Evolutionary conservation across 2,113 vertebrate species (phyloP).

Genomic region (Tachysurus fulvidraco): DNA sequence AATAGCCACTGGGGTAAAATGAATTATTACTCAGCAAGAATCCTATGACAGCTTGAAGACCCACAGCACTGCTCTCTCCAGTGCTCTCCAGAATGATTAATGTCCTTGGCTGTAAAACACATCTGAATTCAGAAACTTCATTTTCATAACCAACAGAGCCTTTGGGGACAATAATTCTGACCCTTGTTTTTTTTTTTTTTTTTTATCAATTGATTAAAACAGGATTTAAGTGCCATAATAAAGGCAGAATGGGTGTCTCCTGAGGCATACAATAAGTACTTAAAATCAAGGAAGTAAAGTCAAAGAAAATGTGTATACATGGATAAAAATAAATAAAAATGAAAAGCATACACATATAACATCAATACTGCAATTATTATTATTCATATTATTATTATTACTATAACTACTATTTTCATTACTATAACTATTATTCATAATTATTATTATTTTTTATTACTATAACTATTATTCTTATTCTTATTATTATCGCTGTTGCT

Average conservation of each 20-base stretch:
- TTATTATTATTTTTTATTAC: too few relatives aligned
- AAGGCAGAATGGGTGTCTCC: background rate
- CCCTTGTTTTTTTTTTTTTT: constrained; percentile 2
- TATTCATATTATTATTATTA: background rate
- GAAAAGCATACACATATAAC: background rate
- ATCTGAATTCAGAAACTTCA: constrained; percentile 11
- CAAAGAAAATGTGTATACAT: background rate
- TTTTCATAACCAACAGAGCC: constrained; percentile 33
- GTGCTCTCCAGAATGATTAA: constrained; percentile 19
- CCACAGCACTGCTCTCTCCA: background rate
- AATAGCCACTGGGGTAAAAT: background rate
- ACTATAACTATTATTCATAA: too few relatives aligned
- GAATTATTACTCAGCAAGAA: constrained; percentile 1
- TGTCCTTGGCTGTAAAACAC: constrained; percentile 11
- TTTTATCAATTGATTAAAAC: constrained; percentile 3
- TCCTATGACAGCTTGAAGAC: background rate
- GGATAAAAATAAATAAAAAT: background rate
- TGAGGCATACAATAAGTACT: background rate
- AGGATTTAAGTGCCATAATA: constrained; percentile 8
- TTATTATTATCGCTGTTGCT: background rate
- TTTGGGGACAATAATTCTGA: constrained; percentile 15
- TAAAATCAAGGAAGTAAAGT: background rate
- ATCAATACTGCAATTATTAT: background rate
- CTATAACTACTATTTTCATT: background rate
- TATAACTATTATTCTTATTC: background rate